These are phyloP conservation scores for Pseudococcus viburni DNA, from an alignment of 2,888 invertebrate genomes.

Conservation along the genomic window DNA sequence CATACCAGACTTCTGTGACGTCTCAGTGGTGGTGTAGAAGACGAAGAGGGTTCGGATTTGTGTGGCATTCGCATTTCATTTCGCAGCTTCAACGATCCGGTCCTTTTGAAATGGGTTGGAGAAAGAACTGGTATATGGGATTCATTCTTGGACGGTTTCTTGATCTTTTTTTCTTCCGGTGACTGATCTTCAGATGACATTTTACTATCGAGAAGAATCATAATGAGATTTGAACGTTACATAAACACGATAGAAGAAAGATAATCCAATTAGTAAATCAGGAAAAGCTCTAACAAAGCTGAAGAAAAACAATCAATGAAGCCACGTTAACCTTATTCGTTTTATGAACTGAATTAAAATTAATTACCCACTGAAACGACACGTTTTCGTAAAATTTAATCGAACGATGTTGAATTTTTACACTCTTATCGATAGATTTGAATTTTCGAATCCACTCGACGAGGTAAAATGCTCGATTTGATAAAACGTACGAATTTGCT, in stretches of 20 bases:
- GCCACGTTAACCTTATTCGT: constrained; percentile 36
- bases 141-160: constrained; percentile 39
- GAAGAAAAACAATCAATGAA: constrained; percentile 23
- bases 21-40: constrained; percentile 67
- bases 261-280: constrained; percentile 24
- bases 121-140: constrained; percentile 63
- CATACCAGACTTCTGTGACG: constrained; percentile 69
- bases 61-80: constrained; percentile 60
- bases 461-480: neutral
- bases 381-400: neutral
- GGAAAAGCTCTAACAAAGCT: neutral
- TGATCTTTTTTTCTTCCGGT: constrained; percentile 5
- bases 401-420: neutral
- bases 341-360: neutral
- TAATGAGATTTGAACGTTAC: constrained; percentile 1
- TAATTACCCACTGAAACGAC: neutral
- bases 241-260: neutral
- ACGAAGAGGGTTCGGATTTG: constrained; percentile 6
- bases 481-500: neutral
- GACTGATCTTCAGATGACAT: constrained; percentile 40
- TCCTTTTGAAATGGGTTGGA: constrained; percentile 59
- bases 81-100: constrained; percentile 62
- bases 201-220: constrained; percentile 34
- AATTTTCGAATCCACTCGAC: neutral
- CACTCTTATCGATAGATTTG: neutral